A percentile compares a stretch with the other conserved stretches of the same genome.
Evolutionary conservation across 2,113 vertebrate genomes (phyloP).

Genomic region (Prolemur simus): DNA sequence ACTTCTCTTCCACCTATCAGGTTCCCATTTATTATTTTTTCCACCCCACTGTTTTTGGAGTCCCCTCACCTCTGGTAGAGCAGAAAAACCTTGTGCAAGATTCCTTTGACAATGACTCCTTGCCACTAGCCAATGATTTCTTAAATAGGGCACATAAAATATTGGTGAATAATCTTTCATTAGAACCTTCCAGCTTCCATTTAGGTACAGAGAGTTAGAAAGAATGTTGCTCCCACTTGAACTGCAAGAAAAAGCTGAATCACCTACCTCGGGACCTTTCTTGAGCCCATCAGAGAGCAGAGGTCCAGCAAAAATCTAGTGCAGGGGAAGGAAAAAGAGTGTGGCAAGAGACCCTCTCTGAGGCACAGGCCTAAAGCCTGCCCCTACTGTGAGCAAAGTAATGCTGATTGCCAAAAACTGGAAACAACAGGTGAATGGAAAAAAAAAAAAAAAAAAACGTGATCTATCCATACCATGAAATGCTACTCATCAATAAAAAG

Average conservation of each 20-base stretch:
- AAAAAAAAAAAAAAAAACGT: not conserved
- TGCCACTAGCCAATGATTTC: not conserved
- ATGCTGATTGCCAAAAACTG: not conserved
- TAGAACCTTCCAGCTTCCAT: not conserved
- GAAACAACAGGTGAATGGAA: not conserved
- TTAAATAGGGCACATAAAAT: slow-evolving; percentile 25
- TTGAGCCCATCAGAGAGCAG: not conserved
- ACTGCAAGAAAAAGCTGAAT: not conserved
- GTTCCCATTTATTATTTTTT: not conserved
- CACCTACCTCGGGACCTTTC: not conserved
- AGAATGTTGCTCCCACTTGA: not conserved
- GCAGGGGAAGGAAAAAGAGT: not conserved
- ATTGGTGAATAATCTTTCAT: not conserved
- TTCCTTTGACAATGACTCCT: not conserved
- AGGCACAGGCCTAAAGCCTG: not conserved
- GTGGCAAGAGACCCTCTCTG: not conserved
- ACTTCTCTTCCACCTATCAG: not conserved
- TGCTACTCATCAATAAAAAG: not conserved
- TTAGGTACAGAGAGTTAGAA: not conserved
- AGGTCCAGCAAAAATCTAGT: not conserved
- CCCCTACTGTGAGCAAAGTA: not conserved
- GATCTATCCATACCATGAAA: not conserved
- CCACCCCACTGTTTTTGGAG: not conserved
- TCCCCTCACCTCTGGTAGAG: not conserved
- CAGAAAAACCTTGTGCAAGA: not conserved